Percentiles rank a stretch among this genome's conserved stretches.
Evolutionary conservation across 2,113 vertebrate species (phyloP).

Genomic region (Aythya baeri): DNA sequence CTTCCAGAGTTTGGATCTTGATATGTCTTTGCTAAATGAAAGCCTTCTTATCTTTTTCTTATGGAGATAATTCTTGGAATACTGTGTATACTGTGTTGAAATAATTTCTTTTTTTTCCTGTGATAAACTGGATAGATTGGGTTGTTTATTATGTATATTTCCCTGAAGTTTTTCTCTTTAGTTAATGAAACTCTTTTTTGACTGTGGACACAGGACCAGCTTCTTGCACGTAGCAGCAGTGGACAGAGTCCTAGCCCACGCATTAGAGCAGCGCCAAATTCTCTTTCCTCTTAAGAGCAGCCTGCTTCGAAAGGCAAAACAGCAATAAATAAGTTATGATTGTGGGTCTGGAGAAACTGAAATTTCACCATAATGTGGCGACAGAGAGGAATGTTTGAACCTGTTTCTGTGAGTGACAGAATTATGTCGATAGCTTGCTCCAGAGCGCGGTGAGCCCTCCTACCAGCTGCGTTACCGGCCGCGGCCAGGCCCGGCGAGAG

Average conservation of each 20-base stretch:
- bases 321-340: slow-evolving; percentile 46
- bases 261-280: background rate
- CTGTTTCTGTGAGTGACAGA: slow-evolving; percentile 48
- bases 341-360: slow-evolving; percentile 35
- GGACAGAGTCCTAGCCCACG: background rate
- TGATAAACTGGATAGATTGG: background rate
- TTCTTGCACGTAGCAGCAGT: background rate
- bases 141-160: background rate
- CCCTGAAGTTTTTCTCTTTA: background rate
- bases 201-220: background rate
- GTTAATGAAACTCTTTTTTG: background rate
- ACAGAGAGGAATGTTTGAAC: slow-evolving; percentile 20
- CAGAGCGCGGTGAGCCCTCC: background rate
- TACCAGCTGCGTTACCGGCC: slow-evolving; percentile 20
- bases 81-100: background rate
- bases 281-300: background rate
- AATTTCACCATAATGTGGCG: background rate
- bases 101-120: background rate
- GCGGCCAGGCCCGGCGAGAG: background rate
- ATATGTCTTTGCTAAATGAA: background rate
- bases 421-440: background rate
- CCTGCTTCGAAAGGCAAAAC: background rate
- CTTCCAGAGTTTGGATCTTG: background rate
- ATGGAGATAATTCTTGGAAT: background rate
- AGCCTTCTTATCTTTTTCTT: background rate